A percentile compares a stretch with the other conserved stretches of the same genome.
phyloP scores from a whole-genome alignment of 2,797 vertebrate genomes.

The Muscicapa comitata region DNA sequence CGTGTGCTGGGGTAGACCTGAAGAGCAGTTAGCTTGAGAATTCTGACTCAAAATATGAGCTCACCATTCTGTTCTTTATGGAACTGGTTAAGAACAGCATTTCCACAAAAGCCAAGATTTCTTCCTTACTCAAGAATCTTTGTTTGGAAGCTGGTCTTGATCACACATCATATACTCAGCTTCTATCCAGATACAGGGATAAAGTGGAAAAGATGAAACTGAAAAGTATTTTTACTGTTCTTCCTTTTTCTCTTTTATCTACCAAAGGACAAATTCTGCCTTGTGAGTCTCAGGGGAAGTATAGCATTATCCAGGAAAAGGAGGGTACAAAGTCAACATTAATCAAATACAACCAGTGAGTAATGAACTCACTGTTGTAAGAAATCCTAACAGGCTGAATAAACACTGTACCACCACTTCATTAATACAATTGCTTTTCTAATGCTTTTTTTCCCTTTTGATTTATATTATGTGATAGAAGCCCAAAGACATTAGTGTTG shows the following conservation, averaged over 20 bases:
- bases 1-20: not conserved
- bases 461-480: not conserved
- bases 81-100: not conserved
- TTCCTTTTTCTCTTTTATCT: not conserved
- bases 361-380: not conserved
- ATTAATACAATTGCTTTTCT: not conserved
- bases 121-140: not conserved
- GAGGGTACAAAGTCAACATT: not conserved
- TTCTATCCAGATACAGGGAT: not conserved
- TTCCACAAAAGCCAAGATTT: not conserved
- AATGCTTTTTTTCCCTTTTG: not conserved
- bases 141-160: not conserved
- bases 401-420: not conserved
- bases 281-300: not conserved
- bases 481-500: not conserved
- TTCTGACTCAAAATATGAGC: not conserved
- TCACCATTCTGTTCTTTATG: not conserved
- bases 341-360: not conserved
- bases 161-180: not conserved
- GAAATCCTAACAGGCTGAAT: not conserved
- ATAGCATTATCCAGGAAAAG: not conserved
- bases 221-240: not conserved
- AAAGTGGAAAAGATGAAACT: not conserved
- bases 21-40: conserved; percentile 28
- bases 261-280: not conserved